Evolutionary conservation across 1,140 invertebrate genomes (phyloP).

Genomic region (Papilio aristodemus): DNA sequence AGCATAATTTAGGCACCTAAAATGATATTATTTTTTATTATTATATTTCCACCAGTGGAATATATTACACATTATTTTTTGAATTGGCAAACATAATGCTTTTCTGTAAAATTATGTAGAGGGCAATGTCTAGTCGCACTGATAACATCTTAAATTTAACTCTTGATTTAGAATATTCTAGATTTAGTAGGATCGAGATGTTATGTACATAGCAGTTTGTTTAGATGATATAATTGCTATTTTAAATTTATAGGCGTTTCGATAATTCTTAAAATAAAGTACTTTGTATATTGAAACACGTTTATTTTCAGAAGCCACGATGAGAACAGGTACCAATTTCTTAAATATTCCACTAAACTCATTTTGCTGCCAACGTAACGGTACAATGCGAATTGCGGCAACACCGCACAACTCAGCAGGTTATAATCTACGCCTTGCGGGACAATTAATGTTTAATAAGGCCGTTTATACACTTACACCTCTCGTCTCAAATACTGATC

Average conservation of each 20-base stretch:
- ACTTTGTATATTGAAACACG: constrained; percentile 14
- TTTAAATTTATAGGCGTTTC: background rate
- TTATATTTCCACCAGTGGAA: too few species aligned
- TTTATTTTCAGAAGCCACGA: constrained; percentile 28
- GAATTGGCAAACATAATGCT: too few species aligned
- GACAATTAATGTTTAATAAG: constrained; percentile 7
- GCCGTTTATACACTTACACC: background rate
- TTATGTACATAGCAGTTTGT: background rate
- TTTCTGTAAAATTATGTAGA: too few species aligned
- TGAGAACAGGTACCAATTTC: constrained; percentile 25
- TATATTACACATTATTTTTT: too few species aligned
- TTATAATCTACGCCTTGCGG: background rate
- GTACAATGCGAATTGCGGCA: background rate
- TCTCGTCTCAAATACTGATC: background rate
- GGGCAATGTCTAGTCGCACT: too few species aligned
- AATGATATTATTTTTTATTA: too few species aligned
- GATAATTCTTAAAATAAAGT: background rate
- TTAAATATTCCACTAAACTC: constrained; percentile 24
- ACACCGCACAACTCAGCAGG: constrained; percentile 8
- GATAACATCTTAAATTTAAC: too few species aligned
- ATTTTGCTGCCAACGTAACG: constrained; percentile 19
- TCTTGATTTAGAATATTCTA: too few species aligned
- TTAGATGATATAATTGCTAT: background rate
- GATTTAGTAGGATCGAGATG: too few species aligned
- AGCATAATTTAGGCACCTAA: too few species aligned